phyloP scores from a whole-genome alignment of 1,140 invertebrate genomes.

The Drosophila kepulauana region DNA sequence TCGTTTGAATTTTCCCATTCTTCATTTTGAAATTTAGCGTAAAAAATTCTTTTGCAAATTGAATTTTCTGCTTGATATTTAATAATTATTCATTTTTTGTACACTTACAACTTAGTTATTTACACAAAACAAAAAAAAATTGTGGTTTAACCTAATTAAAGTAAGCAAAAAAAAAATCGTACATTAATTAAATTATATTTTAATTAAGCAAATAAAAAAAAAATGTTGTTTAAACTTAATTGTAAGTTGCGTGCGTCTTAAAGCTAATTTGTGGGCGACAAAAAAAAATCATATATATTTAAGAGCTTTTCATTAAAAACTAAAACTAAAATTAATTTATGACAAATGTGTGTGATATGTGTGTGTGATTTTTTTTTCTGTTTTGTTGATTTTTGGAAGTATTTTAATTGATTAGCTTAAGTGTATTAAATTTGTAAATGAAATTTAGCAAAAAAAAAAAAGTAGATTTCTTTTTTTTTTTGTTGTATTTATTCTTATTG shows the following conservation, averaged over 20 bases:
- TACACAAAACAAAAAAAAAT: conserved; percentile 45
- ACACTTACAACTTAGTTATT: conserved; percentile 46
- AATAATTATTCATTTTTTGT: conserved; percentile 46
- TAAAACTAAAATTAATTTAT: conserved; percentile 21
- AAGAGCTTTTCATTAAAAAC: background rate
- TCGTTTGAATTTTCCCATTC: conserved; percentile 29
- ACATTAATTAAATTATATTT: conserved; percentile 23
- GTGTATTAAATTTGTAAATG: conserved; percentile 25
- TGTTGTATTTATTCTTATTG: conserved; percentile 16
- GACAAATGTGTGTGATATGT: conserved; percentile 18
- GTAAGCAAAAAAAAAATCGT: conserved; percentile 34
- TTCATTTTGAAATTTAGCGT: conserved; percentile 28
- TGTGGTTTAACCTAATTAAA: conserved; percentile 17
- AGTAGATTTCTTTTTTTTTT: conserved; percentile 20
- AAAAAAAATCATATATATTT: conserved; percentile 41
- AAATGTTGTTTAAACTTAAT: conserved; percentile 19
- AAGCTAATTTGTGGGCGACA: conserved; percentile 64
- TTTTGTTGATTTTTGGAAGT: conserved; percentile 24
- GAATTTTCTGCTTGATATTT: conserved; percentile 52
- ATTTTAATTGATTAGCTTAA: conserved; percentile 27
- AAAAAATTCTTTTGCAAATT: conserved; percentile 58
- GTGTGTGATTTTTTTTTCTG: conserved; percentile 60
- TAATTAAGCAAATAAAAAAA: conserved; percentile 32
- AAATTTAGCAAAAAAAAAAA: conserved; percentile 46
- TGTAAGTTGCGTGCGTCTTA: conserved; percentile 28